A percentile compares a stretch with the other conserved stretches of the same genome.
Conservation (phyloP, 1,140 invertebrate species). For the Neodiprion virginianus region DNA sequence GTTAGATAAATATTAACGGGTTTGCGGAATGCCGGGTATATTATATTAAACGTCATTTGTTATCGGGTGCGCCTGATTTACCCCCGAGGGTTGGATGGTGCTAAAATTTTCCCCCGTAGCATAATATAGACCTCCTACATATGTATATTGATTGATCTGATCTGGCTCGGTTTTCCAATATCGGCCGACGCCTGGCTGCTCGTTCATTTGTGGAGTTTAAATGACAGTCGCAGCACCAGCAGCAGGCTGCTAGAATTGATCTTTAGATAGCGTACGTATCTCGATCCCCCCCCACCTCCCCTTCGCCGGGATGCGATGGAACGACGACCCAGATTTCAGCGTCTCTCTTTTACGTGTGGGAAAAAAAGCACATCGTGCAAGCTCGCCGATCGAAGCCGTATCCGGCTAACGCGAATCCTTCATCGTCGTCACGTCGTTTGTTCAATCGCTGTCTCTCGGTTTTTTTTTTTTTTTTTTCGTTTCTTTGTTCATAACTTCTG, state of each 20-base stretch:
- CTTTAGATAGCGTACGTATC: background rate
- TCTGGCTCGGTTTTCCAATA: background rate
- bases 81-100: background rate
- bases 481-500: background rate
- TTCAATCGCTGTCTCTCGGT: no score
- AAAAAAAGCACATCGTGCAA: no score
- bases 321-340: no score
- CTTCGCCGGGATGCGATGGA: no score
- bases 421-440: no score
- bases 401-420: no score
- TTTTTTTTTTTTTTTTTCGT: no score
- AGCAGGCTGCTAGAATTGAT: background rate
- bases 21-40: no score
- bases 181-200: background rate
- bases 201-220: background rate
- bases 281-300: background rate
- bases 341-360: no score
- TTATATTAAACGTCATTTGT: background rate
- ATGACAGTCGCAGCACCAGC: constrained; percentile 1
- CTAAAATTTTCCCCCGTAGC: no score
- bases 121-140: background rate
- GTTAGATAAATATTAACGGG: no score
- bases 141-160: background rate
- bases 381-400: no score
- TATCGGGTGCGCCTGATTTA: background rate